Conservation (phyloP, 2,888 invertebrate species). For the Torymus texanus region DNA sequence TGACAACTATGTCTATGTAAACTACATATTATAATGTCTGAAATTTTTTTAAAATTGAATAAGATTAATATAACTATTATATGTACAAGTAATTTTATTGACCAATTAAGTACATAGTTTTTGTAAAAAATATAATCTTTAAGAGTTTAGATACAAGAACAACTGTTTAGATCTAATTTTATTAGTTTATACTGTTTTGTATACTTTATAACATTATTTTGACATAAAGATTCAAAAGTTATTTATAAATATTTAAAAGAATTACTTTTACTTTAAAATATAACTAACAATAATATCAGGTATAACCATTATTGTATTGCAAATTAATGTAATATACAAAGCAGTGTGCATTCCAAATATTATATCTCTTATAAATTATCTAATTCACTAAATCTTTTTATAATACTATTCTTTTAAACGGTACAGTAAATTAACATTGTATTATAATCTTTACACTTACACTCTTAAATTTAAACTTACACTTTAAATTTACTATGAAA, state of each 20-base stretch:
- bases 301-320: too few relatives aligned
- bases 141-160: not conserved
- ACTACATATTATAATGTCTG: not conserved
- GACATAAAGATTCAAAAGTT: too few relatives aligned
- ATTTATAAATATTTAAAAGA: too few relatives aligned
- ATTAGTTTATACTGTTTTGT: not conserved
- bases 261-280: too few relatives aligned
- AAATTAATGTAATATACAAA: too few relatives aligned
- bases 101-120: conserved; percentile 2
- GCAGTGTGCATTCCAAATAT: not conserved
- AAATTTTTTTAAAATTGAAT: conserved; percentile 7
- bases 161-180: too few relatives aligned
- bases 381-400: not conserved
- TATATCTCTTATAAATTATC: conserved; percentile 9
- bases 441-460: too few relatives aligned
- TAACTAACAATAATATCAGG: too few relatives aligned
- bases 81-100: conserved; percentile 28
- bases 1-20: conserved; percentile 2
- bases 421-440: too few relatives aligned
- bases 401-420: not conserved
- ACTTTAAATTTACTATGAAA: too few relatives aligned
- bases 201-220: too few relatives aligned
- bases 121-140: conserved; percentile 27
- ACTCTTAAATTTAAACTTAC: too few relatives aligned
- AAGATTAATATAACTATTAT: not conserved